Conservation (phyloP, 1,140 invertebrate species). For the Caenorhabditis briggsae region DNA sequence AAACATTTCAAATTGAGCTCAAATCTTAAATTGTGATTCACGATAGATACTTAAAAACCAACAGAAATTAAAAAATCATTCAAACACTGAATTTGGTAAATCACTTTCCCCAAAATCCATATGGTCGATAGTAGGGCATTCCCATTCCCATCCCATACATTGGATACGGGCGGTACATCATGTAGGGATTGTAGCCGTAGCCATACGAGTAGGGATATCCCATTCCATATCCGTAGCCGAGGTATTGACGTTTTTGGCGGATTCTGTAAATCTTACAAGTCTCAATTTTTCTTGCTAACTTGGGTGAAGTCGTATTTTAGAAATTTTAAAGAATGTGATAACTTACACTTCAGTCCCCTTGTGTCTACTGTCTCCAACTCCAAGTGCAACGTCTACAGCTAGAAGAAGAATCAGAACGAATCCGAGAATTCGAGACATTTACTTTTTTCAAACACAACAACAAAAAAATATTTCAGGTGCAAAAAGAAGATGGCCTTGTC, state of each 20-base stretch:
- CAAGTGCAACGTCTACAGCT: constrained; percentile 5
- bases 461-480: not conserved
- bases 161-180: constrained; percentile 50
- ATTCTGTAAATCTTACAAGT: not conserved
- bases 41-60: too few species aligned
- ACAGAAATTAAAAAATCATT: not conserved
- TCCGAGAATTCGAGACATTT: constrained; percentile 17
- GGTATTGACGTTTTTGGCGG: constrained; percentile 47
- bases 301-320: not conserved
- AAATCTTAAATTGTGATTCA: too few species aligned
- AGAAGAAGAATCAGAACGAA: constrained; percentile 10
- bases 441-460: not conserved
- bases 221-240: constrained; percentile 27
- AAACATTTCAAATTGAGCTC: too few species aligned
- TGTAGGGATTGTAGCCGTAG: constrained; percentile 41
- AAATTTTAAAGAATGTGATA: not conserved
- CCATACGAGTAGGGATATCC: constrained; percentile 17
- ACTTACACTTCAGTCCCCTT: constrained; percentile 9
- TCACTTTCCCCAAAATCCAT: constrained; percentile 42
- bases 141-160: constrained; percentile 30
- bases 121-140: constrained; percentile 38
- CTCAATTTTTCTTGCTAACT: too few species aligned
- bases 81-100: not conserved
- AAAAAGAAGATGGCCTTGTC: constrained; percentile 2
- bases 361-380: constrained; percentile 12